Conservation (phyloP, 2,113 vertebrate species). For the Spizaetus ornatus region DNA sequence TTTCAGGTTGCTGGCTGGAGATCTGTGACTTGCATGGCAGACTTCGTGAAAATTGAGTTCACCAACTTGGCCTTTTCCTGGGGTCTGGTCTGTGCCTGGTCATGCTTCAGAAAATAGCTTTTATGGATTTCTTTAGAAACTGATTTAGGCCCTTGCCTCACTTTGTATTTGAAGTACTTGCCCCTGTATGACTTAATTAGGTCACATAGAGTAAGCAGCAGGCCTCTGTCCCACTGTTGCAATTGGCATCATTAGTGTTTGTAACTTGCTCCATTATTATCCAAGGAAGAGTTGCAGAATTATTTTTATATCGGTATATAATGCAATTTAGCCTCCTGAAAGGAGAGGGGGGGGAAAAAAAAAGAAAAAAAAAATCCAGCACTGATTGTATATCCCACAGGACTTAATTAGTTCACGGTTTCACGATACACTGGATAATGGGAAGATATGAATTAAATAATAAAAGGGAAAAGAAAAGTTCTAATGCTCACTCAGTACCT, state of each 20-base stretch:
- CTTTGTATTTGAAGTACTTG: neutral
- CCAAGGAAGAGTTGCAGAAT: conserved; percentile 42
- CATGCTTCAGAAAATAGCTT: neutral
- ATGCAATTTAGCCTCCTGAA: conserved; percentile 67
- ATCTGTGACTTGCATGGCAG: neutral
- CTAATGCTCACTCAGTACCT: conserved; percentile 65
- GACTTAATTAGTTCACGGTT: conserved; percentile 79
- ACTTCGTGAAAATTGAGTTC: neutral
- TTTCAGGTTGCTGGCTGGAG: neutral
- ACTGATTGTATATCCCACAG: conserved; percentile 76
- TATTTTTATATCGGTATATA: conserved; percentile 55
- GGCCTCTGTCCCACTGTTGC: conserved; percentile 23
- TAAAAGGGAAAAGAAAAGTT: conserved; percentile 57
- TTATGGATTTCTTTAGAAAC: neutral
- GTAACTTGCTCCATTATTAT: conserved; percentile 50
- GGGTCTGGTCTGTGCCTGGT: neutral
- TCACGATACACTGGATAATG: conserved; percentile 45
- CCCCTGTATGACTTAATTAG: conserved; percentile 53
- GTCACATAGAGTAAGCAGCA: conserved; percentile 12
- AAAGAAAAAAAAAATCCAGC: neutral
- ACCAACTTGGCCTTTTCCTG: neutral
- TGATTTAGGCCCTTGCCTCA: neutral
- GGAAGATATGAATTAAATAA: conserved; percentile 60
- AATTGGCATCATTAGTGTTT: conserved; percentile 61
- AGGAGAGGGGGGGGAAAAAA: neutral